phyloP scores from a whole-genome alignment of 1,140 invertebrate species.

The Micrasema longulum region DNA sequence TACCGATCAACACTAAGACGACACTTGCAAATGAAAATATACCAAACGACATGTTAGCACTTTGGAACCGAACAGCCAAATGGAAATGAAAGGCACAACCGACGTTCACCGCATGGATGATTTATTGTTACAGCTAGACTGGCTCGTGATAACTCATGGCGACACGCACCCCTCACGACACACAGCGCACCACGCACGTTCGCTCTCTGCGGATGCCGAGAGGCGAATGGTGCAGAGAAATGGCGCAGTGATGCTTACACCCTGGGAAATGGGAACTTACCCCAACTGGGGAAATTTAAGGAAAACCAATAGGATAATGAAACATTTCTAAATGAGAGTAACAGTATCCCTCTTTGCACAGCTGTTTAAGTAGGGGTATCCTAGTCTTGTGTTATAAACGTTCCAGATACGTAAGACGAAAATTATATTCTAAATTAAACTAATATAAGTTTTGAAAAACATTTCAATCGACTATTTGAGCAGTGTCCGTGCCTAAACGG shows the following conservation, averaged over 20 bases:
- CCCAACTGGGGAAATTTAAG: neutral
- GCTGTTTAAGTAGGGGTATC: too few relatives aligned
- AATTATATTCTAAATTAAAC: too few relatives aligned
- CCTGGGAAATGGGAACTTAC: slow-evolving; percentile 8
- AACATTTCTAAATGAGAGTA: too few relatives aligned
- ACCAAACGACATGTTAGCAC: slow-evolving; percentile 33
- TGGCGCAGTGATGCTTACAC: slow-evolving; percentile 31
- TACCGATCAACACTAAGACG: slow-evolving; percentile 16
- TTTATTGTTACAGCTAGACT: neutral
- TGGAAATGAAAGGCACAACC: slow-evolving; percentile 39
- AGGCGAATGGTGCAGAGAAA: slow-evolving; percentile 29
- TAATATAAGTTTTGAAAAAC: too few relatives aligned
- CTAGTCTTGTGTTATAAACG: too few relatives aligned
- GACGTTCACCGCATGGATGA: slow-evolving; percentile 11
- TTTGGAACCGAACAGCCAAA: slow-evolving; percentile 4
- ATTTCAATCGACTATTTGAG: too few relatives aligned
- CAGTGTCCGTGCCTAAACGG: too few relatives aligned
- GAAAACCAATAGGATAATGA: too few relatives aligned
- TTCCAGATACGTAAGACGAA: too few relatives aligned
- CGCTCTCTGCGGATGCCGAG: neutral
- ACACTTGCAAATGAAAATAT: slow-evolving; percentile 15
- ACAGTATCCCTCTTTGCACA: too few relatives aligned
- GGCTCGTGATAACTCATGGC: neutral
- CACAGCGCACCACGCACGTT: neutral
- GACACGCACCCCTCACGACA: too few relatives aligned